A percentile compares a stretch with the other conserved stretches of the same genome.
Evolutionary conservation across 1,140 invertebrate genomes (phyloP).

Genomic region (Caligus rogercresseyi): DNA sequence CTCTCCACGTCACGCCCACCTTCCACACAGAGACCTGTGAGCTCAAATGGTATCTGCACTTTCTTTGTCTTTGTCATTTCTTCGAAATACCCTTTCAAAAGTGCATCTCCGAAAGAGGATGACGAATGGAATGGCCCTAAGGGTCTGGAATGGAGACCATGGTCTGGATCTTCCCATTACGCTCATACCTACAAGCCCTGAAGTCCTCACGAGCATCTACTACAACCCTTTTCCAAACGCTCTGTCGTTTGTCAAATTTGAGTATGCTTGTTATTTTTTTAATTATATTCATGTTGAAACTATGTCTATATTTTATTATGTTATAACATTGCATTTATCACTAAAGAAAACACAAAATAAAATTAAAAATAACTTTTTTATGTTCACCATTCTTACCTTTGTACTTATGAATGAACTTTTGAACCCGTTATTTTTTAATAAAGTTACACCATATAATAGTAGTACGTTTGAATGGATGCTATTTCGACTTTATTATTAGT

Average conservation of each 20-base stretch:
- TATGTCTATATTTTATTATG: too few relatives aligned
- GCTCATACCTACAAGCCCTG: background rate
- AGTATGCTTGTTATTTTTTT: background rate
- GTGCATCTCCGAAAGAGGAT: background rate
- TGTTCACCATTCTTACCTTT: too few relatives aligned
- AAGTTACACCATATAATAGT: too few relatives aligned
- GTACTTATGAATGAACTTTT: too few relatives aligned
- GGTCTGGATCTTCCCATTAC: background rate
- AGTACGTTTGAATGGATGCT: too few relatives aligned
- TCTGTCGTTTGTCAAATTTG: background rate
- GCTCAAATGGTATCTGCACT: background rate
- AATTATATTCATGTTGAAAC: background rate
- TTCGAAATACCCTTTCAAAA: background rate
- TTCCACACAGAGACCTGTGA: background rate
- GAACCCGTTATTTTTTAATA: too few relatives aligned
- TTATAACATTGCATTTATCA: too few relatives aligned
- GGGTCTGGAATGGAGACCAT: background rate
- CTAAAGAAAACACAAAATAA: too few relatives aligned
- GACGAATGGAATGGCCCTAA: background rate
- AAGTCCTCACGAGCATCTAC: background rate
- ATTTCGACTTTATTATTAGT: too few relatives aligned
- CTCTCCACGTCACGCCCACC: background rate
- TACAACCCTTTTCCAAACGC: background rate
- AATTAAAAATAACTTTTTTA: too few relatives aligned
- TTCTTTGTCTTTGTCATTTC: background rate